Evolutionary conservation across 2,797 vertebrate species (phyloP), one percentile per base, ranked within the genome.

Genomic region (Liparis tanakae): DNA sequence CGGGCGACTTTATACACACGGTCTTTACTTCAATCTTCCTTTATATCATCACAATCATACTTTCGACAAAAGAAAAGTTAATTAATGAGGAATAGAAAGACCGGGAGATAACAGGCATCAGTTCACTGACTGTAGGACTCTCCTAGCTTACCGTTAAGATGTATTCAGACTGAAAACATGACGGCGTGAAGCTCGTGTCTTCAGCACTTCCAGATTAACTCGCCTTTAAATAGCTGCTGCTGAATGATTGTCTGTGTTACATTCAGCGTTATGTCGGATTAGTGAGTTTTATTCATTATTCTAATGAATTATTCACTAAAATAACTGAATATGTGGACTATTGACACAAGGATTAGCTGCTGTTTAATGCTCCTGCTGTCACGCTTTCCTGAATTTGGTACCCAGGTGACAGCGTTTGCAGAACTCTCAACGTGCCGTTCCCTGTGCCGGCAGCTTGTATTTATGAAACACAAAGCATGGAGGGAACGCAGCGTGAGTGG

Each of bases 271-370:
- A 76, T 55, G 66, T 43, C 67, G 20, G 10, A 70, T 75, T 77
- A 80, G n/a, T 25, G 14, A 63, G 14, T 68, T 69, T 72, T 74
- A 71, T 33, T 79, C 75, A 58, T 66, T 59, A 72, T 75, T 78
- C 64, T 30, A 71, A 86, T 80, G 50, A 85, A 81, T 88, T 72
- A 83, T 66, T 81, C n/a, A 33, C 55, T 75, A 69, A 78, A 85
- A 80, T 76, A 70, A 82, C 73, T 72, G 48, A 80, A 83, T 30
- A 72, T n/a, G 51, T 18, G 18, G 66, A 62, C 64, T 55, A 55
- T 54, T 68, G 71, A 71, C 66, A 30, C 20, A 53, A 79, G 76
- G 77, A 85, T 85, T 83, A 83, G 64, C 64, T 43, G 50, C 51
- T 18, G 55, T 80, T 83, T 72, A 60, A 59, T 55, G 60, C 82